Percentiles rank a stretch among this genome's conserved stretches.
Conservation (phyloP, 2,888 invertebrate species). For the Sinhomidia bicolor region DNA sequence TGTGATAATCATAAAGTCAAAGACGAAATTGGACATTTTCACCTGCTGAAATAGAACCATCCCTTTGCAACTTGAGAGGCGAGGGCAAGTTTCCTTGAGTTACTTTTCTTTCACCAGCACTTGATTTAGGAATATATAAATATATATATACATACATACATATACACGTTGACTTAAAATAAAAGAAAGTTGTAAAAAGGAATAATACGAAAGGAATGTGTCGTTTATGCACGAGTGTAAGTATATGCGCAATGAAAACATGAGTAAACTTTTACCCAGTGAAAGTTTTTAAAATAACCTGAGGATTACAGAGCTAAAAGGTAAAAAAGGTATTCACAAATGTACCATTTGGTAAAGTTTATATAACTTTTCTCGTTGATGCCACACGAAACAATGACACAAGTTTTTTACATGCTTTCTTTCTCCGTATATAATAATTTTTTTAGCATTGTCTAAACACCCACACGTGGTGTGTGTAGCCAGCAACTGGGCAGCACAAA, state of each 20-base stretch:
- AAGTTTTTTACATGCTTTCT: no score
- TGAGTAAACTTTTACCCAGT: neutral
- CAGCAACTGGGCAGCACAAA: neutral
- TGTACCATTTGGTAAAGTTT: neutral
- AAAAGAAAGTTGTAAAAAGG: neutral
- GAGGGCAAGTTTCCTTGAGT: neutral
- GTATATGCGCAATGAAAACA: neutral
- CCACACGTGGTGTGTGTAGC: no score
- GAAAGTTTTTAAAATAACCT: neutral
- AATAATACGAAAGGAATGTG: neutral
- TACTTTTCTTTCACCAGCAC: neutral
- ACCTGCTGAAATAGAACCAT: neutral
- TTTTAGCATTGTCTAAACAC: neutral
- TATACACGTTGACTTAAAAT: neutral
- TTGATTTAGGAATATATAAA: no score
- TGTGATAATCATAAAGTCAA: neutral
- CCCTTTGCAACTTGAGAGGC: neutral
- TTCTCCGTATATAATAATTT: neutral
- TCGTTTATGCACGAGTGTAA: neutral
- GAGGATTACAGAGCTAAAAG: no score
- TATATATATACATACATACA: neutral
- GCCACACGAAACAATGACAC: no score
- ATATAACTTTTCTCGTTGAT: no score
- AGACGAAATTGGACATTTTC: neutral
- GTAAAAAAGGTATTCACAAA: neutral